A percentile compares a stretch with the other conserved stretches of the same genome.
Conservation (phyloP, 2,888 invertebrate species). For the Drosophila infuscata region DNA sequence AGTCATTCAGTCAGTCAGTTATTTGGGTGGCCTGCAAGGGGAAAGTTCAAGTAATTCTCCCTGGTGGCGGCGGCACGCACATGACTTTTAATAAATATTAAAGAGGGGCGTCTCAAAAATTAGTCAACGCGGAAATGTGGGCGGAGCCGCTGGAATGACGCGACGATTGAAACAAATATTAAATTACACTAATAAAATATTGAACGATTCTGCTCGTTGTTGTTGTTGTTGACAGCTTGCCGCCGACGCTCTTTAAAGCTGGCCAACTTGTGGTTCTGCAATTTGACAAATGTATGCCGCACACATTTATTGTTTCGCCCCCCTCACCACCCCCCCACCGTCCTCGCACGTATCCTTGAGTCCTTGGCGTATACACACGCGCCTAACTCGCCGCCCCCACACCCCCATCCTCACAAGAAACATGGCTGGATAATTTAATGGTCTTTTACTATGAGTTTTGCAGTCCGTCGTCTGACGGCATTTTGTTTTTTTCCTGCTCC, state of each 20-base stretch:
- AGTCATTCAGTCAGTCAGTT: conserved; percentile 14
- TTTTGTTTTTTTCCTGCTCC: conserved; percentile 25
- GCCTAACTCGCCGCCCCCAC: background rate
- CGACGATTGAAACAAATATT: conserved; percentile 52
- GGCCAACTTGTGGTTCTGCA: conserved; percentile 52
- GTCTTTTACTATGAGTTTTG: conserved; percentile 76
- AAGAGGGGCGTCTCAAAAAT: conserved; percentile 61
- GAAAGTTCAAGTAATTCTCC: conserved; percentile 51
- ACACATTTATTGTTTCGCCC: conserved; percentile 63
- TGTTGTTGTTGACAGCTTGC: conserved; percentile 7
- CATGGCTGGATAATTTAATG: conserved; percentile 72
- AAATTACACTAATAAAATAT: conserved; percentile 78
- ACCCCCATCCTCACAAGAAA: background rate
- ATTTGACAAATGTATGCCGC: conserved; percentile 72
- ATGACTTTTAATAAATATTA: conserved; percentile 79
- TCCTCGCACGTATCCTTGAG: conserved; percentile 1
- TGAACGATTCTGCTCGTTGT: conserved; percentile 62
- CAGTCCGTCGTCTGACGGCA: conserved; percentile 22
- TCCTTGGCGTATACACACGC: background rate
- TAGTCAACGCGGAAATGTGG: conserved; percentile 28
- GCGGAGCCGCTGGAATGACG: background rate
- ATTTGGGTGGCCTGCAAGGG: no score
- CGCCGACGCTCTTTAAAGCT: conserved; percentile 41
- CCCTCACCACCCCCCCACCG: no score
- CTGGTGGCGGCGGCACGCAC: conserved; percentile 68